These are phyloP conservation scores for Kradibia gibbosae DNA, from an alignment of 1,140 invertebrate genomes.

Conservation along the genomic window DNA sequence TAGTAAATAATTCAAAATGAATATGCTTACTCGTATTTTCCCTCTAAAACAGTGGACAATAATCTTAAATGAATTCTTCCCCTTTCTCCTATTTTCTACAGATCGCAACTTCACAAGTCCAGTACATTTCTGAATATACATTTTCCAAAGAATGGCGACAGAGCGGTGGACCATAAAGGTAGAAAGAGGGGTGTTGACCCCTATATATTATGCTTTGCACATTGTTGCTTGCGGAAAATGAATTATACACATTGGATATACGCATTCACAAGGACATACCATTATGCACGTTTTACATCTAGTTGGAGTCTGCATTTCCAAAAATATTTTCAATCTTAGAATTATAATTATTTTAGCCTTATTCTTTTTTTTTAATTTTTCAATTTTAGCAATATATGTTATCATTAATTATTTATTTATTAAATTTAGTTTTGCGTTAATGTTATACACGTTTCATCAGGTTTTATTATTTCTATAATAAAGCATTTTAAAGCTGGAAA, in stretches of 20 bases:
- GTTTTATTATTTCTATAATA: no score
- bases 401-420: neutral
- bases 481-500: neutral
- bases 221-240: conserved; percentile 60
- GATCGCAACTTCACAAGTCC: neutral
- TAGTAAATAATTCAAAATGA: neutral
- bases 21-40: neutral
- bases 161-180: conserved; percentile 54
- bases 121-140: neutral
- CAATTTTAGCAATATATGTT: neutral
- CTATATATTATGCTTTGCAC: conserved; percentile 56
- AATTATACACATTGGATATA: conserved; percentile 53
- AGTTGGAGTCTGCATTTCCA: neutral
- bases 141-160: neutral
- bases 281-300: neutral
- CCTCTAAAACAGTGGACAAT: neutral
- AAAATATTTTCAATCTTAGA: conserved; percentile 21
- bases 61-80: conserved; percentile 26
- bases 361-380: no score
- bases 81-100: no score
- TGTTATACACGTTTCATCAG: neutral
- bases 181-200: conserved; percentile 9
- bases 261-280: conserved; percentile 6
- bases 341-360: no score
- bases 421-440: neutral